Conservation (phyloP, 2,113 vertebrate species). For the Speoplatyrhinus poulsoni region DNA sequence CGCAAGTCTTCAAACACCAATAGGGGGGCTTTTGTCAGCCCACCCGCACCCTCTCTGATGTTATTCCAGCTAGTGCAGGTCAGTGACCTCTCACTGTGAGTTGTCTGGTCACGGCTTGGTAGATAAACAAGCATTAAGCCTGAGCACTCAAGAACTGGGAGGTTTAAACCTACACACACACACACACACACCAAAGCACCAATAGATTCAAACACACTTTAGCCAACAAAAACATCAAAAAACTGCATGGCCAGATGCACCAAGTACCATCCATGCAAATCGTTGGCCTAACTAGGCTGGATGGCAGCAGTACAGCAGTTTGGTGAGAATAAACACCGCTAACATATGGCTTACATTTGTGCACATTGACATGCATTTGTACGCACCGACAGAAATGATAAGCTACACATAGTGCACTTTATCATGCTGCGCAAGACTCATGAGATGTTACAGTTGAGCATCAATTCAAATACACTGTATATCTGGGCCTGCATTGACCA, state of each 20-base stretch:
- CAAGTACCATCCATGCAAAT: background rate
- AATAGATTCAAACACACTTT: background rate
- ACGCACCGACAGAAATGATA: background rate
- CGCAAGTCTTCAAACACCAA: conserved; percentile 9
- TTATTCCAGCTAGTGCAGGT: conserved; percentile 60
- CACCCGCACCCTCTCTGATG: conserved; percentile 38
- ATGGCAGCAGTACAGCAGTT: background rate
- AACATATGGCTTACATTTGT: conserved; percentile 20
- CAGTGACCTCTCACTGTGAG: conserved; percentile 40
- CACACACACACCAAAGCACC: background rate
- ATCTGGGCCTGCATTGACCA: background rate
- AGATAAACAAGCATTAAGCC: conserved; percentile 42
- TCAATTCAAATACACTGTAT: conserved; percentile 12
- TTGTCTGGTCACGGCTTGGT: conserved; percentile 17
- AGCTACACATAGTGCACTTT: conserved; percentile 1
- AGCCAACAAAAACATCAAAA: background rate
- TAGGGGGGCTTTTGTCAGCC: background rate
- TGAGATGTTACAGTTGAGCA: conserved; percentile 7
- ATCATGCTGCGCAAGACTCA: conserved; percentile 6
- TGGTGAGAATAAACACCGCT: background rate
- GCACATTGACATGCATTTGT: background rate
- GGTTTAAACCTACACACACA: conserved; percentile 14
- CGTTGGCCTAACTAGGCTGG: background rate
- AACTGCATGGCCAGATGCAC: background rate
- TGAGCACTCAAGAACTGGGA: conserved; percentile 1